A percentile compares a stretch with the other conserved stretches of the same genome.
Conservation (phyloP, 1,140 invertebrate genomes). For the Pogonognathellus flavescens region DNA sequence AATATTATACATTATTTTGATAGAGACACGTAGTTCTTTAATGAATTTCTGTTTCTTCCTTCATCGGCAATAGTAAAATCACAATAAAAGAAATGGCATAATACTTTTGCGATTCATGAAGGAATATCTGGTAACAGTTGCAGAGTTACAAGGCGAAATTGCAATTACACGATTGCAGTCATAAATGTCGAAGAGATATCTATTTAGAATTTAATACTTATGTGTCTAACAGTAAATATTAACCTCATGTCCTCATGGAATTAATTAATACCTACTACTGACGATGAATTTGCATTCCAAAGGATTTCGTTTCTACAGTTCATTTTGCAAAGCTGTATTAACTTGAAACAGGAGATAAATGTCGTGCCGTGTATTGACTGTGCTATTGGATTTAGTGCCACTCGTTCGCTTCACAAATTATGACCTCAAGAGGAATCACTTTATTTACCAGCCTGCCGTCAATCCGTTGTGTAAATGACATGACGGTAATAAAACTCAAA, state of each 20-base stretch:
- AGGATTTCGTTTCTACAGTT: too few relatives aligned
- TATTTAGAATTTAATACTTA: not conserved
- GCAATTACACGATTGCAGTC: not conserved
- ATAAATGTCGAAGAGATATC: not conserved
- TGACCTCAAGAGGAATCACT: constrained; percentile 48
- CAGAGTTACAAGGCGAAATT: not conserved
- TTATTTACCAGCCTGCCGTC: constrained; percentile 17
- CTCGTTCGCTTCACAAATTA: constrained; percentile 8
- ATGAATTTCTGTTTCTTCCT: too few relatives aligned
- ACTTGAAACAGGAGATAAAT: not conserved
- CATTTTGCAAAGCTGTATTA: too few relatives aligned
- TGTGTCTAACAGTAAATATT: not conserved
- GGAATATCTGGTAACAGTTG: not conserved
- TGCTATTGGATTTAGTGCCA: not conserved
- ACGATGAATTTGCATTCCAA: too few relatives aligned
- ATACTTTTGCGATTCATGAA: not conserved
- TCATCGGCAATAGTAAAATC: too few relatives aligned
- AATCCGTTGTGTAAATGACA: constrained; percentile 8
- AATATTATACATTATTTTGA: too few relatives aligned
- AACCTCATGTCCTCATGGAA: too few relatives aligned
- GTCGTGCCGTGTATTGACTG: not conserved
- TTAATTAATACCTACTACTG: too few relatives aligned
- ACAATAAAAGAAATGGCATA: too few relatives aligned
- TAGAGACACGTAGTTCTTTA: too few relatives aligned
- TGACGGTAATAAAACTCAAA: constrained; percentile 25